Percentiles rank a stretch among this genome's conserved stretches.
phyloP scores from a whole-genome alignment of 2,888 invertebrate species.

The Caenorhabditis drosophilae region DNA sequence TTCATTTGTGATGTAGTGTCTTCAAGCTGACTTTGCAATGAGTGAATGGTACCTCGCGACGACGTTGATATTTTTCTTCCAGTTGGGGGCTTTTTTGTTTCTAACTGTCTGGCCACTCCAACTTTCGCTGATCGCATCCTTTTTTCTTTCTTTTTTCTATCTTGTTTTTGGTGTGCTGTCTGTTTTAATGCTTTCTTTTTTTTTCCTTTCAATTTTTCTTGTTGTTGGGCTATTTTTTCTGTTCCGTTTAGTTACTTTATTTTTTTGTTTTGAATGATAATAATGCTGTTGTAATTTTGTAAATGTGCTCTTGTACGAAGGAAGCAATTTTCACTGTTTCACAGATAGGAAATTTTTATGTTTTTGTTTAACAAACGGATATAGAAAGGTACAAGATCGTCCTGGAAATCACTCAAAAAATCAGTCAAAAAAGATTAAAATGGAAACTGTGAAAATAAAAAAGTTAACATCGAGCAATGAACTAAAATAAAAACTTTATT shows the following conservation, averaged over 20 bases:
- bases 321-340: too few relatives aligned
- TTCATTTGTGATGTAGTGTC: conserved; percentile 52
- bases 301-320: background rate
- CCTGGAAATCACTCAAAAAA: too few relatives aligned
- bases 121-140: conserved; percentile 50
- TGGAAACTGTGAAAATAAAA: too few relatives aligned
- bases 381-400: too few relatives aligned
- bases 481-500: too few relatives aligned
- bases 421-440: too few relatives aligned
- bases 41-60: conserved; percentile 45
- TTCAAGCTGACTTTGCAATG: conserved; percentile 33
- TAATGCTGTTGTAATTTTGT: background rate
- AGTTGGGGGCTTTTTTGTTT: conserved; percentile 42
- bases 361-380: too few relatives aligned
- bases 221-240: conserved; percentile 7
- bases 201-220: too few relatives aligned
- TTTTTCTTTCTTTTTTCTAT: conserved; percentile 10
- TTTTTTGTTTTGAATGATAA: too few relatives aligned
- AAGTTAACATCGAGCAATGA: too few relatives aligned
- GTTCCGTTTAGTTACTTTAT: background rate
- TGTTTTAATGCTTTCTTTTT: conserved; percentile 9
- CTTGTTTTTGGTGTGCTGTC: too few relatives aligned
- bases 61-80: conserved; percentile 51
- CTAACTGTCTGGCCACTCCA: conserved; percentile 51
- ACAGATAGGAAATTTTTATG: too few relatives aligned